Base-by-base conservation (phyloP, 2,888 invertebrate species). In the Nudaria mundana region DNA sequence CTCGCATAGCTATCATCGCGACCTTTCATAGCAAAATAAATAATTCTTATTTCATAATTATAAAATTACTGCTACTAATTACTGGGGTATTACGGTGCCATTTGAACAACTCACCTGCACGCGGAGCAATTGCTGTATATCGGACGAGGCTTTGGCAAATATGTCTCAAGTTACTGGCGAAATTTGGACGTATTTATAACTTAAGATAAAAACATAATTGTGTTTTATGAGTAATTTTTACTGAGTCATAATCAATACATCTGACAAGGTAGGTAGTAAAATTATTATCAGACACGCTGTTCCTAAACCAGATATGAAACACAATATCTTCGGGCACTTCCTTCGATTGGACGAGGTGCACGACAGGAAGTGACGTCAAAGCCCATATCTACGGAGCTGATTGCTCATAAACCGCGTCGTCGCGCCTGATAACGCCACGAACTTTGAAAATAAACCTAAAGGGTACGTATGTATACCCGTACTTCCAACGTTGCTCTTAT, bases 371-470 rank as follows among this genome's bases (percentile, higher is more conserved):
- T 76, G 72, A 74, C 71, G 73, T 71, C 72, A 75, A 56, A 53
- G 48, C 56, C 64, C 63, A 63, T 76, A 77, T 79, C 76, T 64
- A 49, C 33, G 44, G 41, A 54, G 62, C 68, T 71, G 74, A 76
- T 74, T 76, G 78, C 71, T 75, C 78, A 71, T 79, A 79, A 78
- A 78, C 67, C 65, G n/a, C 58, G 52, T 48, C 59, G 53, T 42
- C 53, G 53, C 51, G 24, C 45, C 45, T 54, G 70, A 72, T 71
- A 68, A 68, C 55, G 47, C 37, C 46, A 44, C 47, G 51, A 56
- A 61, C 56, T 64, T 55, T 52, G 47, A 54, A 53, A 59, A 55
- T 51, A 59, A 51, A 57, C 52, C 44, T 41, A 45, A 41, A 14
- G 50, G 47, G 60, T 55, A 60, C 31, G 45, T 52, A 46, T 52